Evolutionary conservation across 2,113 vertebrate species (phyloP).

Genomic region (Odontophorus gujanensis): DNA sequence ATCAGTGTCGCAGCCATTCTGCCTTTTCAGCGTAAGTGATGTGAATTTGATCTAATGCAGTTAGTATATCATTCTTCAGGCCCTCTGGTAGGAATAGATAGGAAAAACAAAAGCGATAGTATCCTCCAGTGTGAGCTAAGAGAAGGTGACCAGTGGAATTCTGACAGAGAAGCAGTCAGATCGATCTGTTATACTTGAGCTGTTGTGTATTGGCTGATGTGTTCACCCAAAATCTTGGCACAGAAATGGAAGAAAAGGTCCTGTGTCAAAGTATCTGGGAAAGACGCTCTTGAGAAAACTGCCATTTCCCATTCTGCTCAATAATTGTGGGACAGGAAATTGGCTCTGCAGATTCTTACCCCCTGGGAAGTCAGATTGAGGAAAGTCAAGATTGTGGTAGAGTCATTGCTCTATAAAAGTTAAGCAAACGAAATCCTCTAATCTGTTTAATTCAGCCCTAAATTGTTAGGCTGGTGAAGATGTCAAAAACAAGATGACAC

Average conservation of each 20-base stretch:
- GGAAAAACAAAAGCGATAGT: accelerated
- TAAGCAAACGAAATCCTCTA: neutral
- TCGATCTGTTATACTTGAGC: accelerated
- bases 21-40: neutral
- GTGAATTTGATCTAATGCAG: neutral
- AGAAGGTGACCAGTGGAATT: neutral
- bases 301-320: neutral
- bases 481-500: neutral
- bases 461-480: neutral
- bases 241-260: neutral
- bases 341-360: neutral
- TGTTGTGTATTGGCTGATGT: neutral
- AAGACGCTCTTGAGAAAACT: neutral
- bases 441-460: neutral
- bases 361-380: neutral
- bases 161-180: neutral
- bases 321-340: conserved; percentile 15
- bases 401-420: neutral
- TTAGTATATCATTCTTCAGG: neutral
- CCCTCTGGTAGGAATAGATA: neutral
- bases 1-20: neutral
- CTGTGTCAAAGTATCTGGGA: conserved; percentile 7
- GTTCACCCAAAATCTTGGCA: neutral
- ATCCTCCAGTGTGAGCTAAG: neutral
- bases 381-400: neutral